phyloP scores from a whole-genome alignment of 1,140 invertebrate genomes.

The Cotesia typhae region DNA sequence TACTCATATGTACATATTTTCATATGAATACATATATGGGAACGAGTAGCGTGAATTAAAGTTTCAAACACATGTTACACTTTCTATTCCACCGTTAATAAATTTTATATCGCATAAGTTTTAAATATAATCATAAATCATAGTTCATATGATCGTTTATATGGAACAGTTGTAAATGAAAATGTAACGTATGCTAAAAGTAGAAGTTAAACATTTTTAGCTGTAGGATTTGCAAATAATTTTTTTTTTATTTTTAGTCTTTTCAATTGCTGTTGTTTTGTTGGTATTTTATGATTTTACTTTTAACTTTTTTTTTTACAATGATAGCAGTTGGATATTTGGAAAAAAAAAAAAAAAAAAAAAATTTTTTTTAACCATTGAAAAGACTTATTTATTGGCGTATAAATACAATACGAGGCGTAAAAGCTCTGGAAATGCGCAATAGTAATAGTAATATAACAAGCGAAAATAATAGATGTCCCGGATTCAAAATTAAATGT shows the following conservation, averaged over 20 bases:
- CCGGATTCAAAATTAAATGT: not conserved
- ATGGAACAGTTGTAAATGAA: conserved; percentile 15
- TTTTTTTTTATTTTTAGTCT: conserved; percentile 1
- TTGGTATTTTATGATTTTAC: no score
- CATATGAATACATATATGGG: not conserved
- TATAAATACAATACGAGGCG: conserved; percentile 66
- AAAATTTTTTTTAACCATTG: conserved; percentile 1
- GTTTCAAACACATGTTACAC: not conserved
- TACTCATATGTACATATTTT: not conserved
- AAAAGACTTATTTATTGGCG: conserved; percentile 51
- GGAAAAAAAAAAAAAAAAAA: no score
- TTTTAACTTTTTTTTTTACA: not conserved
- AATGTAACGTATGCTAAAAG: conserved; percentile 30
- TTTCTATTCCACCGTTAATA: not conserved
- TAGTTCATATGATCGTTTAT: no score
- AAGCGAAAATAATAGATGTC: conserved; percentile 34
- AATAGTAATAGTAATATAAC: conserved; percentile 32
- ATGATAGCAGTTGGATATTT: not conserved
- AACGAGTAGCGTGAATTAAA: not conserved
- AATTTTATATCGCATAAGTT: no score
- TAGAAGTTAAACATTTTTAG: conserved; percentile 43
- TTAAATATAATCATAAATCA: no score
- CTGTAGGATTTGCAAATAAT: conserved; percentile 12
- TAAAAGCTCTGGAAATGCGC: conserved; percentile 60
- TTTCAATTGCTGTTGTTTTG: not conserved